phyloP scores from a whole-genome alignment of 2,888 invertebrate genomes.

The Venustoraphidia nigricollis region DNA sequence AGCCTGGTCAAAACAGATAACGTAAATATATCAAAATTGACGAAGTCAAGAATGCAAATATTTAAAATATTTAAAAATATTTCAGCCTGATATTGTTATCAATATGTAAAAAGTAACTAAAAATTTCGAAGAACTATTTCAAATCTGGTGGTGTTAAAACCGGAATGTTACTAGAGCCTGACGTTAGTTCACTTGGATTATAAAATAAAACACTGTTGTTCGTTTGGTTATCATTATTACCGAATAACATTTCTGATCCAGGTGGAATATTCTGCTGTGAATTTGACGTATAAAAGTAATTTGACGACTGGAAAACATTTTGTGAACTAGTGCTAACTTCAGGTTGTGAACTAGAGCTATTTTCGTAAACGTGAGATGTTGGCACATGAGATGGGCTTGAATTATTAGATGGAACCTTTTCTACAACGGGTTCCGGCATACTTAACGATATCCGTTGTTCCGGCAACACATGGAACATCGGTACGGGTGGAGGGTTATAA shows the following conservation, averaged over 20 bases:
- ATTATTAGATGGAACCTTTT: too few species aligned
- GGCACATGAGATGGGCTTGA: neutral
- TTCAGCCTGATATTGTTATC: too few species aligned
- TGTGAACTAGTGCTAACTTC: constrained; percentile 20
- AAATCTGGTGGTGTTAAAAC: constrained; percentile 5
- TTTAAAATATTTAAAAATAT: too few species aligned
- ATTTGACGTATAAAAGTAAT: constrained; percentile 42
- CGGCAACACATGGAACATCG: too few species aligned
- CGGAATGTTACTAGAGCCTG: constrained; percentile 7
- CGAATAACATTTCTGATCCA: constrained; percentile 46
- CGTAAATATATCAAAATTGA: too few species aligned
- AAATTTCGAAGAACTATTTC: neutral
- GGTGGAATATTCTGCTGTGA: constrained; percentile 32
- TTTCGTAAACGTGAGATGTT: neutral
- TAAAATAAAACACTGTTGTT: constrained; percentile 6
- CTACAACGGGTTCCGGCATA: too few species aligned
- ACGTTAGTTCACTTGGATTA: constrained; percentile 1
- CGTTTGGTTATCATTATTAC: constrained; percentile 11
- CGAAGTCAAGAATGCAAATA: too few species aligned
- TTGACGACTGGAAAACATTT: constrained; percentile 43
- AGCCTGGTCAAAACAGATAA: too few species aligned
- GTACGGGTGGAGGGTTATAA: too few species aligned
- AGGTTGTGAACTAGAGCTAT: constrained; percentile 13
- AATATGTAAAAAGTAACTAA: too few species aligned
- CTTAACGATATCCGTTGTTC: too few species aligned